Conservation (phyloP, 1,140 invertebrate species). For the Drosophila rufa region DNA sequence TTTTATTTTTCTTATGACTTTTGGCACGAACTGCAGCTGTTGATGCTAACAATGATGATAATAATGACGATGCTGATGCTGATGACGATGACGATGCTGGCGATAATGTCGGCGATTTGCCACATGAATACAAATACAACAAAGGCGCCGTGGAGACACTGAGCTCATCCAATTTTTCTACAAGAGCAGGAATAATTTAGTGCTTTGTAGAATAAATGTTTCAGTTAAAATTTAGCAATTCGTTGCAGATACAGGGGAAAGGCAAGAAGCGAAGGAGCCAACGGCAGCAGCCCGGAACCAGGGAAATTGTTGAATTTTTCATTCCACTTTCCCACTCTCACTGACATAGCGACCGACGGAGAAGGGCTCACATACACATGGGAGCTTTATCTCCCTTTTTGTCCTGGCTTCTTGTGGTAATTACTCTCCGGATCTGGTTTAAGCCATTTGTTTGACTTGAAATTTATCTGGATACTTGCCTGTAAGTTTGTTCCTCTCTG, state of each 20-base stretch:
- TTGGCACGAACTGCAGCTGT: constrained; percentile 67
- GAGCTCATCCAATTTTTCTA: constrained; percentile 40
- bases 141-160: constrained; percentile 14
- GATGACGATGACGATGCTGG: constrained; percentile 38
- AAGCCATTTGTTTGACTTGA: constrained; percentile 78
- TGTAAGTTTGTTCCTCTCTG: constrained; percentile 6
- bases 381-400: constrained; percentile 25
- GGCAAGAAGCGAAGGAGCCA: not conserved
- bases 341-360: constrained; percentile 14
- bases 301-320: constrained; percentile 83
- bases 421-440: constrained; percentile 72
- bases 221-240: constrained; percentile 81
- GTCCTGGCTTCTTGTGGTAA: constrained; percentile 59
- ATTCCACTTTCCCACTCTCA: constrained; percentile 50
- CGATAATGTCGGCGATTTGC: constrained; percentile 76
- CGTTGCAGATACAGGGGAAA: constrained; percentile 48
- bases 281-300: constrained; percentile 42
- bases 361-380: constrained; percentile 26
- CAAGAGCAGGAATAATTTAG: constrained; percentile 70
- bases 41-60: constrained; percentile 38
- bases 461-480: constrained; percentile 71
- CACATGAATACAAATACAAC: constrained; percentile 66
- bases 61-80: constrained; percentile 21
- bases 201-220: constrained; percentile 79
- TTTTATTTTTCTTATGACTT: constrained; percentile 58